Percentiles rank a stretch among this genome's conserved stretches.
phyloP scores from a whole-genome alignment of 30 jellyfish, hydroid and myxozoan species.

The Nemopilema nomurai region DNA sequence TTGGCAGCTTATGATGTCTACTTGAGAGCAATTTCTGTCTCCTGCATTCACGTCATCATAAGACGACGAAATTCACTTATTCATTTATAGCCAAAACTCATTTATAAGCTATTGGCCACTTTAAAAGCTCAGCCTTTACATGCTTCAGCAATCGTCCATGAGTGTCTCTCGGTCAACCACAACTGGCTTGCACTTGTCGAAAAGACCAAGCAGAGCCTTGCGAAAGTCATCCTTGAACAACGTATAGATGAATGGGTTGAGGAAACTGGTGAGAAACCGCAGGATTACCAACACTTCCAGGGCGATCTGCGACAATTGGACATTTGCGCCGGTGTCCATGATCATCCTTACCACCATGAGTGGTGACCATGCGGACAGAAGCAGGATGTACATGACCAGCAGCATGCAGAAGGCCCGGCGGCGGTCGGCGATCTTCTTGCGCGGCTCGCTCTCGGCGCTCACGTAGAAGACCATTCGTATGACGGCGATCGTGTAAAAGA shows the following conservation, averaged over 20 bases:
- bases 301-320: conserved; percentile 5
- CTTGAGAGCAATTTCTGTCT: no score
- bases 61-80: no score
- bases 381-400: conserved; percentile 36
- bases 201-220: conserved; percentile 8
- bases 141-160: not conserved
- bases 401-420: conserved; percentile 45
- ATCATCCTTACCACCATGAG: conserved; percentile 28
- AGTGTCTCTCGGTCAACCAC: not conserved
- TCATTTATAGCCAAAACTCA: no score
- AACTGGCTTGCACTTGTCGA: conserved; percentile 13
- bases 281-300: conserved; percentile 27
- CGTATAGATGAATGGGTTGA: conserved; percentile 50
- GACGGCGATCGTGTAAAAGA: conserved; percentile 26
- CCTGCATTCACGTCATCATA: no score
- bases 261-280: conserved; percentile 41
- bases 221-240: conserved; percentile 44
- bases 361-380: conserved; percentile 53
- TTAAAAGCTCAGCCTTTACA: no score
- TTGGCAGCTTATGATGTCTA: no score
- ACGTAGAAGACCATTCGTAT: conserved; percentile 24
- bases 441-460: conserved; percentile 27
- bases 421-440: conserved; percentile 23
- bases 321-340: conserved; percentile 28
- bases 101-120: no score